Evolutionary conservation across 2,888 invertebrate species (phyloP), one percentile per base, ranked within the genome.

Genomic region (Nezara viridula): DNA sequence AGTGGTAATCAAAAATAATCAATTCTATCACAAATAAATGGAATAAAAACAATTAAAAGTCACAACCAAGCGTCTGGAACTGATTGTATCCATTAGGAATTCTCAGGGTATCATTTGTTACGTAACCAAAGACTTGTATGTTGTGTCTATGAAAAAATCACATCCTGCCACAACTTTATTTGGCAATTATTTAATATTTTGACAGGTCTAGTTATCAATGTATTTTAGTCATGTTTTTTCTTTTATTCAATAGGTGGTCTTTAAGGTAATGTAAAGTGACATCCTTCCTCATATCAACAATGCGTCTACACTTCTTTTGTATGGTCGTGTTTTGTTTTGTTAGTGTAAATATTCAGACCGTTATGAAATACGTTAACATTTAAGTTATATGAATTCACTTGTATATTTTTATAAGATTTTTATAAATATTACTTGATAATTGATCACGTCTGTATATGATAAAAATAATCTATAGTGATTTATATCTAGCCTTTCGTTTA

Each of bases 11-110:
- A 73, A 37, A 32, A 73, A 73, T 73, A 32, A 32, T 73, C 66
- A 73, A 73, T 73, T 73, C 16, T 19, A 73, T 73, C 66, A 32
- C 21, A 73, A 37, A 73, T 60, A 32, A 37, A 27, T 37, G 66
- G 27, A 37, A 73, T 73, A 73, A 73, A 73, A 73, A 37, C 66
- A 73, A 73, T 73, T 73, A 73, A 73, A 73, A 19, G 19, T 73
- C 37, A 27, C 37, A 37, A 73, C 32, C 21, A 81, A 81, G 81
- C 44, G 81, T 47, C 81, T 81, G 44, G 40, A 81, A 47, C 44
- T 81, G 81, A 81, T 81, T 81, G 44, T 81, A n/a, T n/a, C 81
- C 32, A 24, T 47, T 81, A 47, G n/a, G 81, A 81, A n/a, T 47
- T n/a, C 81, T 44, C 81, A 81, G 44, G 44, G 44, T n/a, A 81